Evolutionary conservation across 2,888 invertebrate genomes (phyloP).

Genomic region (Belgica antarctica): DNA sequence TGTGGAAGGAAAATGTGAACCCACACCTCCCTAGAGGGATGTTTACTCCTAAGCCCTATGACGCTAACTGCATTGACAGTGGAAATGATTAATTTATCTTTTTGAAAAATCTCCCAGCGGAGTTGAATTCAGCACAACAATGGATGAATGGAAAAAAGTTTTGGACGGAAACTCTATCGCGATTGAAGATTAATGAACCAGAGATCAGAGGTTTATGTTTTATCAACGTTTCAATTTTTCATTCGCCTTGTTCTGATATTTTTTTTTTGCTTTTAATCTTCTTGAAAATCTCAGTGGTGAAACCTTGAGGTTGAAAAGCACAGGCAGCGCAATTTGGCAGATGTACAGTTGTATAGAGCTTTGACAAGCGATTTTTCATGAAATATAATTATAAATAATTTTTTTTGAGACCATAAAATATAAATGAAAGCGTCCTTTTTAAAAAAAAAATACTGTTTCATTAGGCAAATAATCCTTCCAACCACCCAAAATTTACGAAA

Average conservation of each 20-base stretch:
- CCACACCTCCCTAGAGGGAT: not conserved
- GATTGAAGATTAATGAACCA: constrained; percentile 39
- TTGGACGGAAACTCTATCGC: not conserved
- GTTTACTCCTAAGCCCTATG: constrained; percentile 14
- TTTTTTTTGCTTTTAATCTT: not conserved
- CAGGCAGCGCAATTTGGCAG: too few relatives aligned
- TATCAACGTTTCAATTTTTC: constrained; percentile 41
- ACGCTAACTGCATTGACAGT: constrained; percentile 38
- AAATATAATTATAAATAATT: too few relatives aligned
- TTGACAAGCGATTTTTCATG: too few relatives aligned
- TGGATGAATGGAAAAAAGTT: constrained; percentile 19
- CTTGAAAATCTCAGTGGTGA: too few relatives aligned
- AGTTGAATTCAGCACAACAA: not conserved
- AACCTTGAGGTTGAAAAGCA: too few relatives aligned
- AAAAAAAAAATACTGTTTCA: too few relatives aligned
- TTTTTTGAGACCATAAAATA: too few relatives aligned
- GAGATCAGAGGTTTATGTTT: constrained; percentile 41
- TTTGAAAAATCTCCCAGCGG: not conserved
- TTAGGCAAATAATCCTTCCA: too few relatives aligned
- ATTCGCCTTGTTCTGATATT: constrained; percentile 1
- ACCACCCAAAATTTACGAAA: too few relatives aligned
- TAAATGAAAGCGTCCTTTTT: too few relatives aligned
- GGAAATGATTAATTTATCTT: constrained; percentile 42
- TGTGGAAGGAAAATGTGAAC: not conserved
- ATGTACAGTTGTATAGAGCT: too few relatives aligned